Base-by-base conservation (phyloP, 2,888 invertebrate species). In the Anticlea derivata region DNA sequence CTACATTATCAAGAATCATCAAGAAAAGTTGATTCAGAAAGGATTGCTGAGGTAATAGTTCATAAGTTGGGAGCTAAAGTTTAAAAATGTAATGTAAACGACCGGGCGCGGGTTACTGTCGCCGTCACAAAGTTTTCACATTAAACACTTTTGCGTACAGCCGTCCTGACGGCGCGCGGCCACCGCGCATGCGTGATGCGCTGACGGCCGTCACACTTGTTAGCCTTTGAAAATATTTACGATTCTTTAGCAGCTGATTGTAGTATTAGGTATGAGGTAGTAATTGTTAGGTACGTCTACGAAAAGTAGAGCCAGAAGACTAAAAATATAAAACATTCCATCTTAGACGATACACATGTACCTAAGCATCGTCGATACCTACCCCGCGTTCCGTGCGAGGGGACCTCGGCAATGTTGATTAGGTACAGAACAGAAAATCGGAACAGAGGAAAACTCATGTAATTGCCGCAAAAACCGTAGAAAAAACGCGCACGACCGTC, bases 361-460 rank as follows among this genome's bases (percentile, higher is more conserved):
- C 65, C 54, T 57, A 54, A 62, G 57, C 60, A 58, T 50, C 63
- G 58, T 54, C 60, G 60, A 64, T 64, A 65, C 65, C 66, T 60
- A 67, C 56, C 63, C 71, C 55, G 68, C 75, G 80, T 80, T 78
- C 78, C 77, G 70, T 66, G 55, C 75, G 78, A 76, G 68, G 78
- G 74, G 70, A 76, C 73, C 74, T 70, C 66, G 73, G 77, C 70
- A 70, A 80, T 82, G 75, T 82, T 80, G 80, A 79, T 80, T 77
- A 80, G 75, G 68, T 73, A 67, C 66, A 72, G 63, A 64, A 66
- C 70, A 75, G 81, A 79, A 82, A 81, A 81, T 80, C 78, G 79
- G 78, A 66, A 70, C 67, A 65, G 72, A 75, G 75, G 79, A 77
- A 81, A 80, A 80, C 77, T 80, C 74, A 75, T 78, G 73, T 78